phyloP scores from a whole-genome alignment of 2,113 vertebrate genomes.

The Notothenia coriiceps region DNA sequence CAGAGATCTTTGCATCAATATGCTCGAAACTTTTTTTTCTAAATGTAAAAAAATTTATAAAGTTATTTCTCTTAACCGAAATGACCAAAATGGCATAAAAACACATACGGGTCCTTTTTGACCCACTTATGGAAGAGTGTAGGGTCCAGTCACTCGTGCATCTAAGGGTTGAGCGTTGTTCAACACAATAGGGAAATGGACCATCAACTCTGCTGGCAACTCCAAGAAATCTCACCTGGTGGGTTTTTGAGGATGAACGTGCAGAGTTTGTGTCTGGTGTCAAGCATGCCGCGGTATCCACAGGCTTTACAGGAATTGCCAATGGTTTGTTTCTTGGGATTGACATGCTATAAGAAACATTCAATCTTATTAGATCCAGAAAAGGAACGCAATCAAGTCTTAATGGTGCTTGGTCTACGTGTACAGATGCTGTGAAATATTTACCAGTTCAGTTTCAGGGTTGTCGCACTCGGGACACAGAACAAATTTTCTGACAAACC shows the following conservation, averaged over 20 bases:
- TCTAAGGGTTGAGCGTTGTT: too few relatives aligned
- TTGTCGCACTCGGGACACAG: slow-evolving; percentile 99
- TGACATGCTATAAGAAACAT: slow-evolving; percentile 90
- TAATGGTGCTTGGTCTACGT: neutral
- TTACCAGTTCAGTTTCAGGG: slow-evolving; percentile 99
- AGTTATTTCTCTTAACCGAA: too few relatives aligned
- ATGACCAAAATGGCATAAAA: too few relatives aligned
- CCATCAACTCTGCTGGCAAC: too few relatives aligned
- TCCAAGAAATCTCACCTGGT: slow-evolving; percentile 87
- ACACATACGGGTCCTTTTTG: too few relatives aligned
- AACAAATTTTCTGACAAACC: slow-evolving; percentile 99
- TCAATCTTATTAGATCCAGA: neutral
- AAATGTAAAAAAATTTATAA: too few relatives aligned
- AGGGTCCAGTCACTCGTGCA: too few relatives aligned
- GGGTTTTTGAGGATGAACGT: slow-evolving; percentile 99
- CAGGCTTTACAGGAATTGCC: slow-evolving; percentile 99
- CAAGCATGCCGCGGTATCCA: slow-evolving; percentile 98
- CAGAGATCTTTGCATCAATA: too few relatives aligned
- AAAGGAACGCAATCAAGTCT: neutral
- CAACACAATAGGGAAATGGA: neutral
- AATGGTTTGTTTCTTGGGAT: slow-evolving; percentile 99
- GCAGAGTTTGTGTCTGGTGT: slow-evolving; percentile 99
- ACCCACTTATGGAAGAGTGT: too few relatives aligned
- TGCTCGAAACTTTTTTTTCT: too few relatives aligned
- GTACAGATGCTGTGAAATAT: neutral